These are phyloP conservation scores for Catalaphyllia jardinei DNA, from an alignment of 64 coral and sea anemone genomes.

Conservation along the genomic window DNA sequence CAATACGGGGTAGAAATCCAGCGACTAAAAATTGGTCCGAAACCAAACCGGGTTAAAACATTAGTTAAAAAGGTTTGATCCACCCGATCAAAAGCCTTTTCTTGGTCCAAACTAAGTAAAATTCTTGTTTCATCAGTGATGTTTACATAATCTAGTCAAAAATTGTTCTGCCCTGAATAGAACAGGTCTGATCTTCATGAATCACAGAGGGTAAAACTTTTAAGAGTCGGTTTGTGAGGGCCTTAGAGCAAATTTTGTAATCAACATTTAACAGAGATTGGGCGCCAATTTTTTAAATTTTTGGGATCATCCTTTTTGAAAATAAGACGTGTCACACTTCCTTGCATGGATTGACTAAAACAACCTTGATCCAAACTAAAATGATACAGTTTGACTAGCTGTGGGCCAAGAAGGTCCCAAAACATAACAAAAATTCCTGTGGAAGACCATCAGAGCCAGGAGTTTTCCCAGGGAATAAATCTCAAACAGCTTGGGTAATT, in stretches of 20 bases:
- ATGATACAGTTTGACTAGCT: not conserved
- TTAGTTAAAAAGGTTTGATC: not conserved
- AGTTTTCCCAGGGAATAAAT: not conserved
- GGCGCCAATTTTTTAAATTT: constrained; percentile 16
- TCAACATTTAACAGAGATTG: constrained; percentile 27
- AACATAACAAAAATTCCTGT: too few relatives aligned
- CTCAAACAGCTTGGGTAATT: not conserved
- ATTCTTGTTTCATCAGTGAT: not conserved
- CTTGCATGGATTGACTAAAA: not conserved
- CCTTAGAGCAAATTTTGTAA: constrained; percentile 24
- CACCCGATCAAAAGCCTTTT: constrained; percentile 44
- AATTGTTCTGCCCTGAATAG: not conserved
- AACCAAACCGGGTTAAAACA: not conserved
- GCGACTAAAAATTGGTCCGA: constrained; percentile 1
- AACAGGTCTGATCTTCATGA: not conserved
- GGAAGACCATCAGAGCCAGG: not conserved
- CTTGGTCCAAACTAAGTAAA: constrained; percentile 18
- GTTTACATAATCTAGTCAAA: not conserved
- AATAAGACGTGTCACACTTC: not conserved
- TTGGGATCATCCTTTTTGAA: not conserved
- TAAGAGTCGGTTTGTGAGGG: not conserved
- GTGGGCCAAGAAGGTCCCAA: not conserved
- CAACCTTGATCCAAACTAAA: not conserved
- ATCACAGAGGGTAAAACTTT: not conserved
- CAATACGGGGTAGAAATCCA: not conserved